Conservation (phyloP, 2,797 vertebrate genomes). For the Acanthornis magna region DNA sequence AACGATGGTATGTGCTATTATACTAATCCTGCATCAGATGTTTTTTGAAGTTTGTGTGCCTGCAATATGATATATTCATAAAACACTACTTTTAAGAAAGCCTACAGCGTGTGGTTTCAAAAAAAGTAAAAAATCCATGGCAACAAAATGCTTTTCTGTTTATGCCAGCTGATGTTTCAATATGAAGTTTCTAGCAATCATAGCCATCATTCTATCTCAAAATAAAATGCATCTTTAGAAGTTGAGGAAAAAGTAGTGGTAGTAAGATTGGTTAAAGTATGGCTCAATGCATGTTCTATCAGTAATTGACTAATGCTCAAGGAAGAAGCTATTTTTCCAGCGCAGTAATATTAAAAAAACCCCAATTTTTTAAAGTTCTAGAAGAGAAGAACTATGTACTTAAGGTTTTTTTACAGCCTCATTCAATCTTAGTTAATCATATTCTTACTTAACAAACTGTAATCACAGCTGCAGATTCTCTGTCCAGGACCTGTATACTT, state of each 20-base stretch:
- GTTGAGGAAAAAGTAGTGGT: neutral
- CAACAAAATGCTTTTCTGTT: neutral
- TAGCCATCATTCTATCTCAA: neutral
- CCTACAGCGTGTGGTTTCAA: neutral
- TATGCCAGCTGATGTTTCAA: neutral
- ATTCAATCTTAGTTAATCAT: neutral
- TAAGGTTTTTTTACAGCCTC: neutral
- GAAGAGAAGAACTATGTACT: neutral
- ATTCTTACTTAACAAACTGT: neutral
- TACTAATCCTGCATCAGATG: neutral
- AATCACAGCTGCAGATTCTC: neutral
- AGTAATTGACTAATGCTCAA: neutral
- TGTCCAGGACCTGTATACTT: neutral
- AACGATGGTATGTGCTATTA: slow-evolving; percentile 74
- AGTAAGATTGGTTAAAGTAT: neutral
- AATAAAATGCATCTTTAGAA: neutral
- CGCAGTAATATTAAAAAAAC: neutral
- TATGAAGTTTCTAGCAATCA: neutral
- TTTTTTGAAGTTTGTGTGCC: neutral
- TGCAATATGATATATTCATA: neutral
- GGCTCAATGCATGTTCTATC: neutral
- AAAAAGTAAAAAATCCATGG: neutral
- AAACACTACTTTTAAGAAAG: neutral
- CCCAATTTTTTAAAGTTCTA: neutral
- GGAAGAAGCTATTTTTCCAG: neutral